Evolutionary conservation across 2,888 invertebrate genomes (phyloP).

Genomic region (Loripinus fragilis): DNA sequence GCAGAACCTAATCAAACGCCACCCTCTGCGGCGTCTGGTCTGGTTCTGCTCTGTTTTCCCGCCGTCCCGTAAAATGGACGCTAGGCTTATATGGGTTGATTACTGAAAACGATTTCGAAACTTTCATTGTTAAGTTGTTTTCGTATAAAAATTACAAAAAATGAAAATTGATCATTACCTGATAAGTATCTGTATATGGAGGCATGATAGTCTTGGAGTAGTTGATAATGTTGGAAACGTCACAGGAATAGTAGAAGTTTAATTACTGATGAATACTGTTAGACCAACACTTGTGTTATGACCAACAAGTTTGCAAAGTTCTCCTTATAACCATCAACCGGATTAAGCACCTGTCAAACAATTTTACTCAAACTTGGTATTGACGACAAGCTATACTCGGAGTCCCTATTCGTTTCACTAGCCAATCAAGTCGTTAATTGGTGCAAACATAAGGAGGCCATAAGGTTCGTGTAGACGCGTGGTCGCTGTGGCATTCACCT

Average conservation of each 20-base stretch:
- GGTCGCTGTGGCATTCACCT: background rate
- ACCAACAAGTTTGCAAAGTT: background rate
- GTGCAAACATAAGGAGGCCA: background rate
- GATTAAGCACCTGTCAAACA: background rate
- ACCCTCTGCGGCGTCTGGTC: no score
- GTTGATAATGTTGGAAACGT: background rate
- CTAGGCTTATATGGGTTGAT: no score
- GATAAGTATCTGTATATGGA: conserved; percentile 2
- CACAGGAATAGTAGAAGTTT: background rate
- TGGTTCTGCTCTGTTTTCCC: no score
- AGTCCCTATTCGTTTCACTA: background rate
- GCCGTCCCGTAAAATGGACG: no score
- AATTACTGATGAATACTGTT: background rate
- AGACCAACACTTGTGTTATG: background rate
- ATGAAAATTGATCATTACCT: background rate
- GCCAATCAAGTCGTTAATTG: conserved; percentile 9
- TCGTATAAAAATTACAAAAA: no score
- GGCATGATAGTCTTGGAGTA: background rate
- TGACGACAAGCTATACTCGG: background rate
- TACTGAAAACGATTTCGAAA: no score
- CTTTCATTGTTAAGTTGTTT: no score
- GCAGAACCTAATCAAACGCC: no score
- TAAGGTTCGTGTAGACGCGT: background rate
- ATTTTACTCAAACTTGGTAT: conserved; percentile 4
- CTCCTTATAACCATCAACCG: background rate